Conservation (phyloP, 2,888 invertebrate genomes). For the Fragum whitleyi region DNA sequence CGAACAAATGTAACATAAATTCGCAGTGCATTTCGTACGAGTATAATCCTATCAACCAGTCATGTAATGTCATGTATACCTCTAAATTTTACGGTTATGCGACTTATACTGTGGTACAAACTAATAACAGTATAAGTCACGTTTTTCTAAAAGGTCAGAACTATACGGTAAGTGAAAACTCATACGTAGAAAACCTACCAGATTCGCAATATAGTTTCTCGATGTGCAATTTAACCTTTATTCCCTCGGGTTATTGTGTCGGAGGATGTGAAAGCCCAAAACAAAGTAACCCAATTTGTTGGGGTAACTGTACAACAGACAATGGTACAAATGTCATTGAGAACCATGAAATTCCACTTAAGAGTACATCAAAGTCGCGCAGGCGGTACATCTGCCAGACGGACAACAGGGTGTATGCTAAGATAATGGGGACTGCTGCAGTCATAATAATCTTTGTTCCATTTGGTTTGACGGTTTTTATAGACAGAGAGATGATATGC, state of each 20-base stretch:
- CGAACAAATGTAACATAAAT: background rate
- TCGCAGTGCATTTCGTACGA: background rate
- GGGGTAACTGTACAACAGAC: background rate
- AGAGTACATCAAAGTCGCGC: background rate
- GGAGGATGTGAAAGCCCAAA: background rate
- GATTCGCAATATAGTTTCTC: background rate
- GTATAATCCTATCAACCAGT: background rate
- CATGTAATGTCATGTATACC: background rate
- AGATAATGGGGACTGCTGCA: background rate
- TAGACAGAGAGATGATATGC: background rate
- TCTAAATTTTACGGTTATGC: background rate
- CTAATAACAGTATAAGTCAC: background rate
- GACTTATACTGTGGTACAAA: background rate
- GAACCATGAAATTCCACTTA: background rate
- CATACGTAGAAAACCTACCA: background rate
- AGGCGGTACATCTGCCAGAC: background rate
- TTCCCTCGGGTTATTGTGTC: background rate
- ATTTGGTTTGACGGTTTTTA: background rate
- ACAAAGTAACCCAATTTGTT: background rate
- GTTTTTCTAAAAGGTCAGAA: background rate
- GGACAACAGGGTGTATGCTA: background rate
- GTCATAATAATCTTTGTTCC: background rate
- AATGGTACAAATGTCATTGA: background rate
- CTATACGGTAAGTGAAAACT: background rate
- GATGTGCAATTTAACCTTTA: slow-evolving; percentile 5